A percentile compares a stretch with the other conserved stretches of the same genome.
phyloP scores from a whole-genome alignment of 2,113 vertebrate species.

The Accipiter virgatus region DNA sequence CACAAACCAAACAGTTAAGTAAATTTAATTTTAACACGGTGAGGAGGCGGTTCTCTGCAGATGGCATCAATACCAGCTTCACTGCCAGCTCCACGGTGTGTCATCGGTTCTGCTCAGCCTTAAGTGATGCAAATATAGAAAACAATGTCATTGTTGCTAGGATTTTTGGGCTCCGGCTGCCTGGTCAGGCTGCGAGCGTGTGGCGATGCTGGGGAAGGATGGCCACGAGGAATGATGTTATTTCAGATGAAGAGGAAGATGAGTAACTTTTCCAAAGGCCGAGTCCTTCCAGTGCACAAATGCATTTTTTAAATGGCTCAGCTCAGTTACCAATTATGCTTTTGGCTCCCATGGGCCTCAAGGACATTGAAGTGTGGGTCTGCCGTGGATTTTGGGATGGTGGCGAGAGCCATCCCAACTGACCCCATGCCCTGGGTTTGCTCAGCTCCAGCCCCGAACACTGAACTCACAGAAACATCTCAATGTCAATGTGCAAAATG shows the following conservation, averaged over 20 bases:
- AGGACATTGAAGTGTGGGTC: neutral
- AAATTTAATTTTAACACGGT: neutral
- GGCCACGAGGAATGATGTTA: neutral
- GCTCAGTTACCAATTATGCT: fast-evolving
- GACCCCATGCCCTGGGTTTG: neutral
- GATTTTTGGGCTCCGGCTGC: neutral
- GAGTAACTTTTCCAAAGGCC: neutral
- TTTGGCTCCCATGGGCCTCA: neutral
- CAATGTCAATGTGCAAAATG: fast-evolving
- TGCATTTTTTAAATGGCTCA: neutral
- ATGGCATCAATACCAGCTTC: constrained; percentile 30
- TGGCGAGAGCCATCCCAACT: neutral
- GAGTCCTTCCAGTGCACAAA: neutral
- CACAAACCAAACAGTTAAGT: neutral
- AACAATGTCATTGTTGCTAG: constrained; percentile 56
- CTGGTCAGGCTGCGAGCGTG: neutral
- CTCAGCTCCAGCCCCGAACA: neutral
- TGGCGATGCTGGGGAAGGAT: fast-evolving
- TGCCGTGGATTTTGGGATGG: neutral
- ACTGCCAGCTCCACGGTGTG: constrained; percentile 9
- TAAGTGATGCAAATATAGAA: neutral
- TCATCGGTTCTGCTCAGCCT: constrained; percentile 20
- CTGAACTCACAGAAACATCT: neutral
- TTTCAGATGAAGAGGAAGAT: neutral
- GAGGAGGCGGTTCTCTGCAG: constrained; percentile 50